Evolutionary conservation across 2,888 invertebrate genomes (phyloP).

Genomic region (Eudemis profundana): DNA sequence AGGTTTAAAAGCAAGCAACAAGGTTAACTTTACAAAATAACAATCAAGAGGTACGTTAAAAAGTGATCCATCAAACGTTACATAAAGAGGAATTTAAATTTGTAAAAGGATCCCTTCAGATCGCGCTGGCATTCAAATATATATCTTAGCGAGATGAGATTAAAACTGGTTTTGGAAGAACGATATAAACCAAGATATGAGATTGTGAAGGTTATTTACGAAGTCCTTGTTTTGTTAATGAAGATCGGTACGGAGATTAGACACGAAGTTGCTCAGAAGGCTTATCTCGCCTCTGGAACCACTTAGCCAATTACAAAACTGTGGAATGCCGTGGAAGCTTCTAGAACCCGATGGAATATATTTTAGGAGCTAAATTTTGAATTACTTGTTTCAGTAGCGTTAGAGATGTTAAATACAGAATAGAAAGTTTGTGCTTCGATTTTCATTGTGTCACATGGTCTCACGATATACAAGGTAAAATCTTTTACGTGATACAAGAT

Average conservation of each 20-base stretch:
- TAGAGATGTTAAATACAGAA: too few species aligned
- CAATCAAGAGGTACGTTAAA: background rate
- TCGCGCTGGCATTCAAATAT: background rate
- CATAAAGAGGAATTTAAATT: background rate
- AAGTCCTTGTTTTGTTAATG: constrained; percentile 33
- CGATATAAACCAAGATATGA: constrained; percentile 6
- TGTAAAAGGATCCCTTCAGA: background rate
- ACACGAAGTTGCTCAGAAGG: constrained; percentile 17
- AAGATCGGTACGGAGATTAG: constrained; percentile 19
- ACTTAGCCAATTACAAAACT: constrained; percentile 28
- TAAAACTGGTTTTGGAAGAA: background rate
- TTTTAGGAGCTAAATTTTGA: constrained; percentile 10
- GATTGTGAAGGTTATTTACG: constrained; percentile 2
- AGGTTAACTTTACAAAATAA: background rate
- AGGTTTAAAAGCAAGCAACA: background rate
- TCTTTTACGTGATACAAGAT: too few species aligned
- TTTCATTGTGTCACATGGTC: too few species aligned
- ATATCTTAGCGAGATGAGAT: background rate
- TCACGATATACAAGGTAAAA: too few species aligned
- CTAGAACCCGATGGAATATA: background rate
- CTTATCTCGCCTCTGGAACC: constrained; percentile 25
- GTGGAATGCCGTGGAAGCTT: background rate
- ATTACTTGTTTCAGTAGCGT: constrained; percentile 10
- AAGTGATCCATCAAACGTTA: constrained; percentile 6
- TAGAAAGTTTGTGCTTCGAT: too few species aligned